A percentile compares a stretch with the other conserved stretches of the same genome.
phyloP scores from a whole-genome alignment of 2,113 vertebrate species.

The Hemiscyllium ocellatum region DNA sequence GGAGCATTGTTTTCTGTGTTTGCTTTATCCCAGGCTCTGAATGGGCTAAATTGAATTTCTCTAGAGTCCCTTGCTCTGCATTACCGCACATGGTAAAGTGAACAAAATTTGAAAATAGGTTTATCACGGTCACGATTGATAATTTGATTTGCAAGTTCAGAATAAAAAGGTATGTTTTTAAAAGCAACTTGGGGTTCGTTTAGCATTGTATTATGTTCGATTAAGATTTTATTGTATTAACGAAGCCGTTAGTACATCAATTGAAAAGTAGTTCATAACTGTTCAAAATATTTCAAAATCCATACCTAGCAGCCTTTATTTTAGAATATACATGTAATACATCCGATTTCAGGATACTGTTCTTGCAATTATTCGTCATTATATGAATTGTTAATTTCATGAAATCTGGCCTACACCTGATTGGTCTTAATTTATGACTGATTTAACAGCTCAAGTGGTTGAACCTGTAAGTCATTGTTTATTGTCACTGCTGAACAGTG shows the following conservation, averaged over 20 bases:
- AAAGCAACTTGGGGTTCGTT: neutral
- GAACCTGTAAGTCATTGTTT: neutral
- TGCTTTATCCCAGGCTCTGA: neutral
- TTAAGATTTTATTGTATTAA: neutral
- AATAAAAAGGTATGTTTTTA: neutral
- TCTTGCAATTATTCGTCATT: neutral
- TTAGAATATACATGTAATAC: neutral
- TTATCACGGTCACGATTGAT: neutral
- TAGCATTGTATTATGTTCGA: neutral
- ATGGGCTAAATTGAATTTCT: neutral
- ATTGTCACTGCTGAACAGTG: neutral
- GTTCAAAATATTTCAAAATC: conserved; percentile 10
- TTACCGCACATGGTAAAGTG: neutral
- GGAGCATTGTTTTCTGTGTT: conserved; percentile 23
- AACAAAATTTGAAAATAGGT: neutral
- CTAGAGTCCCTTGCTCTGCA: neutral
- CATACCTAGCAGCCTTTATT: neutral
- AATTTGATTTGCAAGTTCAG: neutral
- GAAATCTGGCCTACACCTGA: neutral
- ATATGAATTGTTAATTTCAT: neutral
- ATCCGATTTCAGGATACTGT: conserved; percentile 1
- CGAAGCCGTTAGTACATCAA: neutral
- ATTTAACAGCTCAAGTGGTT: neutral
- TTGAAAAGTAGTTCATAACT: neutral
- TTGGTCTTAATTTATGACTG: neutral